Conservation (phyloP, 2,113 vertebrate genomes). For the Sander lucioperca region DNA sequence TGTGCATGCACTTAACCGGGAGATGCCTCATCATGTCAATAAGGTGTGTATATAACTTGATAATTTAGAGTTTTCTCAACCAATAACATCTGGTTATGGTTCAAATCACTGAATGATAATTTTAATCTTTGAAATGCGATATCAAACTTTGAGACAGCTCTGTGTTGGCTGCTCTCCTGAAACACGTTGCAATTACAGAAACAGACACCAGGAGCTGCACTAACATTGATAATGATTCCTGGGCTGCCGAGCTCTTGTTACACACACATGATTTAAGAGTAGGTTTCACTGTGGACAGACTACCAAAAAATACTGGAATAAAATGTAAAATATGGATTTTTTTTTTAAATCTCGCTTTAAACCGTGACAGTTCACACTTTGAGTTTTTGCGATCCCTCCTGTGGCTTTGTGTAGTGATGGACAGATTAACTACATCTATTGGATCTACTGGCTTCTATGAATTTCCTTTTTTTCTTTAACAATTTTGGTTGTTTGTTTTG, state of each 20-base stretch:
- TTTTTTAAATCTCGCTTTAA: neutral
- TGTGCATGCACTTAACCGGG: conserved; percentile 80
- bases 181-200: conserved; percentile 64
- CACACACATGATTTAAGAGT: neutral
- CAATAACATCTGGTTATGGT: neutral
- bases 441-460: neutral
- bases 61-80: neutral
- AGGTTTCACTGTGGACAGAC: neutral
- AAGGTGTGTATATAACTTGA: conserved; percentile 80
- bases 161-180: too few species aligned
- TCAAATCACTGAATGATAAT: neutral
- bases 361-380: neutral
- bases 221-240: conserved; percentile 63
- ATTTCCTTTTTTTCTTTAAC: neutral
- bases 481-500: neutral
- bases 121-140: neutral
- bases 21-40: conserved; percentile 32
- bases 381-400: neutral
- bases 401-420: neutral
- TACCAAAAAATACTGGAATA: neutral
- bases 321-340: neutral
- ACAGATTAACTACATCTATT: neutral
- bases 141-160: neutral
- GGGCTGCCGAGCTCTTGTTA: neutral
- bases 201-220: conserved; percentile 80